Evolutionary conservation across 2,888 invertebrate species (phyloP).

Genomic region (Limnephilus rhombicus): DNA sequence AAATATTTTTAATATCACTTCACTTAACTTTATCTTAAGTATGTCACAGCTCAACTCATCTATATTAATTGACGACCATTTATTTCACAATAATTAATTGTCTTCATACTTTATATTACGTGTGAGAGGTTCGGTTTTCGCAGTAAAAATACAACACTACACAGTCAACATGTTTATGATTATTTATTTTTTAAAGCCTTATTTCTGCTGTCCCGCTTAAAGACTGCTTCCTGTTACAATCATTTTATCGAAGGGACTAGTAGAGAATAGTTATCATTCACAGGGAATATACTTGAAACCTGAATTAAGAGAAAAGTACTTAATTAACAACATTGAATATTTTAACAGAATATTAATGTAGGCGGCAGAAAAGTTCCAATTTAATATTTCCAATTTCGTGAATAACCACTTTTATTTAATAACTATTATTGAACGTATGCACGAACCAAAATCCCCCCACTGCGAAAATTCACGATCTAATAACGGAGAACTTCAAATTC

Average conservation of each 20-base stretch:
- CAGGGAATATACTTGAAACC: too few relatives aligned
- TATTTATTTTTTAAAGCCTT: too few relatives aligned
- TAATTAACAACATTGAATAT: too few relatives aligned
- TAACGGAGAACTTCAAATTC: slow-evolving; percentile 14
- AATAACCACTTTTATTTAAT: background rate
- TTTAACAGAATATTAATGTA: background rate
- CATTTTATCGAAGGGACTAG: too few relatives aligned
- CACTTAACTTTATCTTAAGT: too few relatives aligned
- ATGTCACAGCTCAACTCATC: background rate
- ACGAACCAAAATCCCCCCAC: background rate
- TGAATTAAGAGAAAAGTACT: too few relatives aligned
- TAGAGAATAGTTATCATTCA: too few relatives aligned
- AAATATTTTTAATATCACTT: too few relatives aligned
- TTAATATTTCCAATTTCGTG: background rate
- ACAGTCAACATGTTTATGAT: background rate
- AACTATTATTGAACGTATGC: background rate
- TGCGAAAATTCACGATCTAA: background rate
- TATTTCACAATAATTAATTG: background rate
- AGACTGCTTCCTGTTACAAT: too few relatives aligned
- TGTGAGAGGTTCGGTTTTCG: background rate
- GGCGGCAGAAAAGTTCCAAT: background rate
- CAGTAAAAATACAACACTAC: too few relatives aligned
- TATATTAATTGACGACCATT: too few relatives aligned
- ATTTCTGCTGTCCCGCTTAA: too few relatives aligned
- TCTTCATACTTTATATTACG: background rate